Evolutionary conservation across 1,140 invertebrate genomes (phyloP).

Genomic region (Pseudomyrmex concolor): DNA sequence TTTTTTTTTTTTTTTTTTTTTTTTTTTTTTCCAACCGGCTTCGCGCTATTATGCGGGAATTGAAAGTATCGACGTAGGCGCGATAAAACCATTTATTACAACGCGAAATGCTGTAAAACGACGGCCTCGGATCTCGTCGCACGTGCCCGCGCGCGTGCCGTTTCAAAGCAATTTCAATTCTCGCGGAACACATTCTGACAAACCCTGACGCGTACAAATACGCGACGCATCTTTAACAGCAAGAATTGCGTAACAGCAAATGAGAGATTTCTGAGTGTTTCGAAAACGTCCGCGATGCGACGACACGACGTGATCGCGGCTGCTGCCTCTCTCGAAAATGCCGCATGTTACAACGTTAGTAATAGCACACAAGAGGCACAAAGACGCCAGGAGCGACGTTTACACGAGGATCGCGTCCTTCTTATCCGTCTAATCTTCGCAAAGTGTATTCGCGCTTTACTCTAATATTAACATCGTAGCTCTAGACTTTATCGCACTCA

Average conservation of each 20-base stretch:
- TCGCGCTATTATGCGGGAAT: conserved; percentile 26
- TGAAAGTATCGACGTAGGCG: conserved; percentile 33
- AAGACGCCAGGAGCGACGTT: conserved; percentile 4
- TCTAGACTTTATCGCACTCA: conserved; percentile 32
- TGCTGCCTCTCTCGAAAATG: not conserved
- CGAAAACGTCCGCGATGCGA: not conserved
- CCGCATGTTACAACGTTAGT: not conserved
- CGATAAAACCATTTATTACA: conserved; percentile 34
- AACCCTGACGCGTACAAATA: not conserved
- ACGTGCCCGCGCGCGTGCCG: not conserved
- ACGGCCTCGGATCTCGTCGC: conserved; percentile 29
- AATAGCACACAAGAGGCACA: not conserved
- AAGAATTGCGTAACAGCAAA: conserved; percentile 8
- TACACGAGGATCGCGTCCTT: conserved; percentile 41
- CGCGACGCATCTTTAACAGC: not conserved
- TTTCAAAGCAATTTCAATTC: conserved; percentile 44
- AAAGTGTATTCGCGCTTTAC: conserved; percentile 72
- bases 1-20: conserved; percentile 40
- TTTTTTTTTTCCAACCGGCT: conserved; percentile 25
- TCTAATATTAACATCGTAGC: conserved; percentile 62
- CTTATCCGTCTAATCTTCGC: conserved; percentile 72
- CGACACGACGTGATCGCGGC: not conserved
- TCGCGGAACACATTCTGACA: not conserved
- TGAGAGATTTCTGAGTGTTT: conserved; percentile 22
- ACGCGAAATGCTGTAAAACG: conserved; percentile 19